phyloP scores from a whole-genome alignment of 2,113 vertebrate genomes.

The Mustela lutreola region DNA sequence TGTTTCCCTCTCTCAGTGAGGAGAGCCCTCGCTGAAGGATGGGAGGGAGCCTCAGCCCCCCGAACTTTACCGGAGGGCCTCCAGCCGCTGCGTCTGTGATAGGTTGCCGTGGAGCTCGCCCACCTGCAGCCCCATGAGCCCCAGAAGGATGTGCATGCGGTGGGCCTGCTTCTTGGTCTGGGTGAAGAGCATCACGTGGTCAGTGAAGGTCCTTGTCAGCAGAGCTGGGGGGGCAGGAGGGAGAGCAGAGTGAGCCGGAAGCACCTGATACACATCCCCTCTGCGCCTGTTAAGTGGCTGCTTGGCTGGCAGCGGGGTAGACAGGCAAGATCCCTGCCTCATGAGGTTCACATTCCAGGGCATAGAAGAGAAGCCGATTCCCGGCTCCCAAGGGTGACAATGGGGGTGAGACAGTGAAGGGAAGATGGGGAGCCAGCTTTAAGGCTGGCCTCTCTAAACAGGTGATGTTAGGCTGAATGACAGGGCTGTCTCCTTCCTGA shows the following conservation, averaged over 20 bases:
- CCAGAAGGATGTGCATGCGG: constrained; percentile 97
- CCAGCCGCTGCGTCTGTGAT: constrained; percentile 96
- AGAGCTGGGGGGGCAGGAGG: constrained; percentile 88
- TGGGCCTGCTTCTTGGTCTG: constrained; percentile 99
- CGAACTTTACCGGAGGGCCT: constrained; percentile 92
- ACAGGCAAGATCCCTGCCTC: neutral
- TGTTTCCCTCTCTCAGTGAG: too few species aligned
- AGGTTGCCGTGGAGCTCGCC: constrained; percentile 98
- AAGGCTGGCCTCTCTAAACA: neutral
- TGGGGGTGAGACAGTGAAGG: neutral
- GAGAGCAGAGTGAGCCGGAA: constrained; percentile 37
- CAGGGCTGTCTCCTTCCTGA: neutral
- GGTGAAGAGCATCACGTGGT: constrained; percentile 98
- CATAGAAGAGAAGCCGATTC: neutral
- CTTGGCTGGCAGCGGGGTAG: neutral
- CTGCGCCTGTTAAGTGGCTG: accelerated
- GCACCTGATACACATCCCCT: accelerated
- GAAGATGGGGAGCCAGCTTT: neutral
- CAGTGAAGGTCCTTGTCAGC: constrained; percentile 95
- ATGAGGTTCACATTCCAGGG: neutral
- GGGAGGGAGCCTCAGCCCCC: neutral
- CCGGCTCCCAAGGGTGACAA: accelerated
- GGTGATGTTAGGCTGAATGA: neutral
- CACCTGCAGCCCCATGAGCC: constrained; percentile 95
- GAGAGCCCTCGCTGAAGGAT: neutral